phyloP scores from a whole-genome alignment of 2,888 invertebrate genomes.

The Apomyelois bistriatella region DNA sequence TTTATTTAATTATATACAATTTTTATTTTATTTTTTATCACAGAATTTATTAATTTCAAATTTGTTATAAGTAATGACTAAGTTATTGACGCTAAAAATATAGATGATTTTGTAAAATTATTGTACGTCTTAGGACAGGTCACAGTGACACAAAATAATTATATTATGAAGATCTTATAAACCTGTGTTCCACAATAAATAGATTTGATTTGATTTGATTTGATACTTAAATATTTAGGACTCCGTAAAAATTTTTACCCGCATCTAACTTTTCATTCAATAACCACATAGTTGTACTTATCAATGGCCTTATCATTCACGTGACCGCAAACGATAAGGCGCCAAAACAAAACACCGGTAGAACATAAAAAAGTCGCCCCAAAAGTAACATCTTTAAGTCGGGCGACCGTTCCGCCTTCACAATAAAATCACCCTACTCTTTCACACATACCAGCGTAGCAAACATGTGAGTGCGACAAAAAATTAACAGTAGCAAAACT shows the following conservation, averaged over 20 bases:
- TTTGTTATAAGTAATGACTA: no score
- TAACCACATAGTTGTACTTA: conserved; percentile 15
- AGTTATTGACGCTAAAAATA: no score
- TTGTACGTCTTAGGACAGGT: no score
- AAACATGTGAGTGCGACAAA: conserved; percentile 38
- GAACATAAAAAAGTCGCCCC: conserved; percentile 46
- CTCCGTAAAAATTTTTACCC: background rate
- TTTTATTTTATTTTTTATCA: no score
- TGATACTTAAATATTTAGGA: no score
- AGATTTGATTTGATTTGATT: no score
- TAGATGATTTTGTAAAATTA: no score
- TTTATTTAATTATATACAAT: no score
- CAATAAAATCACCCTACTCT: conserved; percentile 41
- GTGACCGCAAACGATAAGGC: conserved; percentile 59
- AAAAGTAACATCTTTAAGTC: conserved; percentile 33
- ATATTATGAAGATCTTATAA: no score
- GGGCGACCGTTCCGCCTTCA: conserved; percentile 59
- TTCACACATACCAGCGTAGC: conserved; percentile 20
- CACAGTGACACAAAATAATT: no score
- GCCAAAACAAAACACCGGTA: conserved; percentile 61
- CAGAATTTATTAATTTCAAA: no score
- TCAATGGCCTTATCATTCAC: conserved; percentile 35
- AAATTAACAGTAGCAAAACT: conserved; percentile 51
- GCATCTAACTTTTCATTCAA: conserved; percentile 7
- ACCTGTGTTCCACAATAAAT: no score